Base-by-base conservation (phyloP, 2,888 invertebrate species). In the Drosophila picticornis region DNA sequence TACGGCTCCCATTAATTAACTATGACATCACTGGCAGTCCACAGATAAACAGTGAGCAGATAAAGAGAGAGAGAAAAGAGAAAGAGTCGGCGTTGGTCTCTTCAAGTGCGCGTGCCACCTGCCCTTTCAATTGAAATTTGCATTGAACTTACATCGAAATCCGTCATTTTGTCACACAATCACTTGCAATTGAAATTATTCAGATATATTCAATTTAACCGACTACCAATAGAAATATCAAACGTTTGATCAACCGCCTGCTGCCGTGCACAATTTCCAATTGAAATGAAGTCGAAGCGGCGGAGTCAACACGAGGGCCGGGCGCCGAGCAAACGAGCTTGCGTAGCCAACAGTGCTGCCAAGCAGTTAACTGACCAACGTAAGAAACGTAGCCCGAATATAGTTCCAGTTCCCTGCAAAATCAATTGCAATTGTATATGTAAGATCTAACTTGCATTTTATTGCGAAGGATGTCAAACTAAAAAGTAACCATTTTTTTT, bases 111-210 rank as follows among this genome's bases (percentile, higher is more conserved):
- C 48, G 59, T 63, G 51, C 32, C 76, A 60, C 9, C 43, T 19
- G 11, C 40, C 32, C 34, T 13, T 53, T 52, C 29, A n/a, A 16
- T 32, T 65, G n/a, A 27, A 53, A 56, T 29, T n/a, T 29, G 29
- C 13, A 19, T 46, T 48, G 36, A 62, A 90, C 90, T 90, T 84
- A 90, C 90, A 74, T 90, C 90, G 25, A 90, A 79, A 60, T 90
- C 88, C 4, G 78, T 73, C 90, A 89, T 90, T 56, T 77, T 77
- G 4, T 16, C 40, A 66, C 73, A 71, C 73, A 72, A 70, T 58
- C 63, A 81, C 81, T 84, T 67, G 13, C 36, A 65, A 81, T 85
- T 88, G 22, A 67, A 79, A 70, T 77, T 76, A 52, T 67, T 53
- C 46, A 52, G 52, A 38, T 64, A n/a, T 65, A 40, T 67, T 81